A percentile compares a stretch with the other conserved stretches of the same genome.
phyloP scores from a whole-genome alignment of 2,888 invertebrate species.

The Synanthedon formicaeformis region DNA sequence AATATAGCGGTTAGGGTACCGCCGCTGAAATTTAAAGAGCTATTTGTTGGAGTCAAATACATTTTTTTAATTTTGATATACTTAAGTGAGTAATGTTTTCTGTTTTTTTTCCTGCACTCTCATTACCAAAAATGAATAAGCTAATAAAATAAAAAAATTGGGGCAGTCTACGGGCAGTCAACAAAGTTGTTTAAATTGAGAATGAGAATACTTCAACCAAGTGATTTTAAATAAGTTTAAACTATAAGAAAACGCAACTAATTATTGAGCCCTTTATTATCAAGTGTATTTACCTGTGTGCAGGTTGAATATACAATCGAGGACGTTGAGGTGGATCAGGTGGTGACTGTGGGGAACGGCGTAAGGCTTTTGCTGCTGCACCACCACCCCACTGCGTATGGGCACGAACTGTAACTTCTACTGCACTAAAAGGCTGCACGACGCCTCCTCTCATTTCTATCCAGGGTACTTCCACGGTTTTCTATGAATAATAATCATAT shows the following conservation, averaged over 20 bases:
- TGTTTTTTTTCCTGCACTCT: too few relatives aligned
- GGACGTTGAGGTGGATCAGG: conserved; percentile 80
- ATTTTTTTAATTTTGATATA: neutral
- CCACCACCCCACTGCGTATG: conserved; percentile 89
- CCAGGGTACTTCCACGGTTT: conserved; percentile 63
- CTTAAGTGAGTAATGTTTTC: too few relatives aligned
- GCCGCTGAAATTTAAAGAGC: conserved; percentile 20
- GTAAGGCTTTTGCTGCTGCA: conserved; percentile 68
- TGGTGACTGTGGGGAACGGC: conserved; percentile 83
- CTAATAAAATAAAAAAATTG: too few relatives aligned
- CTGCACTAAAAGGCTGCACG: conserved; percentile 76
- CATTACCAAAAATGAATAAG: too few relatives aligned
- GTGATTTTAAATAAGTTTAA: too few relatives aligned
- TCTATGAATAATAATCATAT: conserved; percentile 26
- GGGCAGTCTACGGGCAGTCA: too few relatives aligned
- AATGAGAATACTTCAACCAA: too few relatives aligned
- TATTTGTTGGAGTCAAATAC: conserved; percentile 5
- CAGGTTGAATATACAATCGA: conserved; percentile 75
- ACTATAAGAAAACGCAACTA: too few relatives aligned
- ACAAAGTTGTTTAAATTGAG: too few relatives aligned
- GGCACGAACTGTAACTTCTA: conserved; percentile 82
- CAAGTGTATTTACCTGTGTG: conserved; percentile 11
- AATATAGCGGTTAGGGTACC: conserved; percentile 72
- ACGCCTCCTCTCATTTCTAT: conserved; percentile 50
- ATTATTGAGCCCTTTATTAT: neutral